Evolutionary conservation across 2,113 vertebrate genomes (phyloP), one percentile per base, ranked within the genome.

Genomic region (Vimba vimba): DNA sequence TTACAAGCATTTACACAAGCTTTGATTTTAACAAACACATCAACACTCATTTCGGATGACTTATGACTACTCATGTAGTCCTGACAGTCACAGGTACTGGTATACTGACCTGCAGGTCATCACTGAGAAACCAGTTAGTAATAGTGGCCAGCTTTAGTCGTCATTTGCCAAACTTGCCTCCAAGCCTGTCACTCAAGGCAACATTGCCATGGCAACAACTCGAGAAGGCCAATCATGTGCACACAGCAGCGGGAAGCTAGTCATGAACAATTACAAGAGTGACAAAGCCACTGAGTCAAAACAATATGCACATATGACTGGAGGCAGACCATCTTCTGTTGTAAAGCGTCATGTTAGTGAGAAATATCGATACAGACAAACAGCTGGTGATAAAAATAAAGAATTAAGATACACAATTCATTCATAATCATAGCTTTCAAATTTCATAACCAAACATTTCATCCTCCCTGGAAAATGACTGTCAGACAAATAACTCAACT

Each of bases 171-270:
- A 71, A 82, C 33, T 69, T 62, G 59, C 43, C 82, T 33, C 73
- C 75, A 68, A 74, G 30, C 79, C 76, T 88, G 85, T 90, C 89
- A 88, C 64, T 87, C 87, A 87, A 64, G 25, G 79, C 33, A 4
- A 17, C 62, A 50, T 81, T 83, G 47, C 85, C 43, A 80, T 50
- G 39, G 68, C 85, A 85, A 88, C 85, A 30, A 50, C 50, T 27
- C 25, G 27, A 82, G 39, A 33, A 69, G 57, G 83, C 88, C 87
- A 87, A 87, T 87, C 87, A 85, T 82, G 47, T 10, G 30, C 71
- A 33, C 8, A 80, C 17, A 55, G 77, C 55, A 80, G 59, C 21
- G 10, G 30, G 79, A 69, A 86, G 75, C 82, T 68, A 43, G 55
- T 78, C 82, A 27, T 43, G 23, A n/a, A 25, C 78, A 86, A 77